Conservation (phyloP, 2,797 vertebrate species). For the Margarornis squamiger region DNA sequence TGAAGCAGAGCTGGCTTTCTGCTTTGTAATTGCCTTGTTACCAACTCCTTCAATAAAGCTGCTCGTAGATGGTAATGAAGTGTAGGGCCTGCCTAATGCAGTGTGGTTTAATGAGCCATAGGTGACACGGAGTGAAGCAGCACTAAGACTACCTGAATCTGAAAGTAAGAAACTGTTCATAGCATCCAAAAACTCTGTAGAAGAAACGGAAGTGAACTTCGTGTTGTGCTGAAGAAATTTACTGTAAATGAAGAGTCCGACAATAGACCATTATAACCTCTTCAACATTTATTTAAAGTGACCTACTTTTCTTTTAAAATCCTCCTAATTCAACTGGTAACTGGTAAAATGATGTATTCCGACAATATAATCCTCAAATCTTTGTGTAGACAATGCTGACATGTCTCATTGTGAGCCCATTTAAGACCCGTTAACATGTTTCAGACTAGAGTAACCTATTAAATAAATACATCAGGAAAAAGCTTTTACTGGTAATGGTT, state of each 20-base stretch:
- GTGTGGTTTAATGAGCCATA: neutral
- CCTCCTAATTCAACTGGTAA: neutral
- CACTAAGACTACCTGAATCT: neutral
- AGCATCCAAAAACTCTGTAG: neutral
- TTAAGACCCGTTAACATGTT: slow-evolving; percentile 55
- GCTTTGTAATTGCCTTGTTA: neutral
- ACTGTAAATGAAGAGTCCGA: neutral
- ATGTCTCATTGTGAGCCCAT: slow-evolving; percentile 42
- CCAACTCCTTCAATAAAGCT: neutral
- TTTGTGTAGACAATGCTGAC: slow-evolving; percentile 53
- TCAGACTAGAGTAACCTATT: slow-evolving; percentile 56
- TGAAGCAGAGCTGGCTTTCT: neutral
- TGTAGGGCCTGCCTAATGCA: neutral
- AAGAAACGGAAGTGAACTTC: neutral
- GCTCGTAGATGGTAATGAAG: neutral
- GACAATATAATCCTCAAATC: slow-evolving; percentile 45
- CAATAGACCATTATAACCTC: neutral
- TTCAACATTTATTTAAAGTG: neutral
- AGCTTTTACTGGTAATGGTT: slow-evolving; percentile 70
- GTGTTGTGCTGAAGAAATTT: neutral
- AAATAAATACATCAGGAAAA: slow-evolving; percentile 70
- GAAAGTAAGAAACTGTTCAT: neutral
- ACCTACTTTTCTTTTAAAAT: slow-evolving; percentile 32
- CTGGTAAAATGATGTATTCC: neutral
- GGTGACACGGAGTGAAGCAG: neutral